These are phyloP conservation scores for Hartigia nigra DNA, from an alignment of 2,888 invertebrate species.

Conservation along the genomic window DNA sequence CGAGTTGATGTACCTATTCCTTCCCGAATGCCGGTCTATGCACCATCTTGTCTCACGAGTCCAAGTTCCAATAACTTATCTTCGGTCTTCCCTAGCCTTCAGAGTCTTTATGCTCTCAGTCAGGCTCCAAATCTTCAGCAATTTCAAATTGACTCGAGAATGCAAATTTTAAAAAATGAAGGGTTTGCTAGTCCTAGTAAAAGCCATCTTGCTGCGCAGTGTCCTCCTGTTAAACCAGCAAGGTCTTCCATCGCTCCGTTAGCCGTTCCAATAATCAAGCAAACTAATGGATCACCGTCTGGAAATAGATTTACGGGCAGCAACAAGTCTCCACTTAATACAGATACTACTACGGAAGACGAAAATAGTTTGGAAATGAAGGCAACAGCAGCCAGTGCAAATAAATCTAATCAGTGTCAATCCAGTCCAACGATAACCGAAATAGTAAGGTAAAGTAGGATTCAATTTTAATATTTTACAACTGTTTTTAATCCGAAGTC, in stretches of 20 bases:
- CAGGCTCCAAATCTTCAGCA: conserved; percentile 51
- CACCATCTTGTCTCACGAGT: conserved; percentile 39
- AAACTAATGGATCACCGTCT: conserved; percentile 17
- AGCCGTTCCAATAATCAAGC: conserved; percentile 52
- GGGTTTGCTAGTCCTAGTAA: conserved; percentile 28
- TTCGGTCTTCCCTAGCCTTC: conserved; percentile 48
- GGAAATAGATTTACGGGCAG: too few relatives aligned
- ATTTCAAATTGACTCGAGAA: conserved; percentile 42
- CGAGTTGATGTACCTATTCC: conserved; percentile 39
- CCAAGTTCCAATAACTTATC: conserved; percentile 36
- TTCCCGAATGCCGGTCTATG: conserved; percentile 51
- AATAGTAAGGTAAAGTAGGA: too few relatives aligned
- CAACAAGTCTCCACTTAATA: too few relatives aligned
- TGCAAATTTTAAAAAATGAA: not conserved
- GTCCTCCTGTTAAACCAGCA: conserved; percentile 53
- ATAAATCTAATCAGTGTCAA: too few relatives aligned
- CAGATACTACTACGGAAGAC: too few relatives aligned
- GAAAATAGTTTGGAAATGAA: too few relatives aligned
- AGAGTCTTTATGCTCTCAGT: conserved; percentile 45
- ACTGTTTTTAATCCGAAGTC: too few relatives aligned
- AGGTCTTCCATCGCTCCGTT: conserved; percentile 48
- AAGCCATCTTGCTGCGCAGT: conserved; percentile 54
- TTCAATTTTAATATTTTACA: too few relatives aligned
- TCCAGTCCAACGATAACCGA: too few relatives aligned
- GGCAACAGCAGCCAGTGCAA: too few relatives aligned